phyloP scores from a whole-genome alignment of 2,113 vertebrate species.

The Glaucomys volans region DNA sequence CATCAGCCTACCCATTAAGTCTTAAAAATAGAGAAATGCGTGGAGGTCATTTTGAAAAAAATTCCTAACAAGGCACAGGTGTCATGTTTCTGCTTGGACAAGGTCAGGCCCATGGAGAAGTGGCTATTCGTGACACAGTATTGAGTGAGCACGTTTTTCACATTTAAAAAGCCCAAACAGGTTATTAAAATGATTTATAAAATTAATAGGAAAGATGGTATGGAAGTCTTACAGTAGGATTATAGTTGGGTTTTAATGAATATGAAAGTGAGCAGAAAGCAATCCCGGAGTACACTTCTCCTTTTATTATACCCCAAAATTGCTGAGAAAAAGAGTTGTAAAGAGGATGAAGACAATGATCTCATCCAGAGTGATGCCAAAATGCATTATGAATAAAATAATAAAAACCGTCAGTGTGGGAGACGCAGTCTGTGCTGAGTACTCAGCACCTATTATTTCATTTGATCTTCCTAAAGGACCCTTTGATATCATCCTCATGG shows the following conservation, averaged over 20 bases:
- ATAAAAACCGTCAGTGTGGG: neutral
- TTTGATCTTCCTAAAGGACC: neutral
- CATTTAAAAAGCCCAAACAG: neutral
- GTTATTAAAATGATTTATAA: conserved; percentile 33
- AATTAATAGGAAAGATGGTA: neutral
- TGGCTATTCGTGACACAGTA: neutral
- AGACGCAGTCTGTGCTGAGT: neutral
- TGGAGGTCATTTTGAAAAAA: neutral
- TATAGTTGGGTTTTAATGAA: neutral
- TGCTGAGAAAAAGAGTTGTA: neutral
- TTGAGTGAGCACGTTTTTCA: neutral
- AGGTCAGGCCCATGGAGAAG: neutral
- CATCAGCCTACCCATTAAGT: neutral
- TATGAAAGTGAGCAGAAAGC: neutral
- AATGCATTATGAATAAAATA: neutral
- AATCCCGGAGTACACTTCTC: neutral
- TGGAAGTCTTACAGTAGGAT: neutral
- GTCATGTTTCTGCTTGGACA: neutral
- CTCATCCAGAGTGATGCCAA: neutral
- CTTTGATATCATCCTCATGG: neutral
- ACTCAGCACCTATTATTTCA: neutral
- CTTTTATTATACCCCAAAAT: neutral
- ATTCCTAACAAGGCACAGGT: neutral
- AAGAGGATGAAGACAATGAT: neutral
- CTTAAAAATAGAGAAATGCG: neutral